Conservation (phyloP, 1,140 invertebrate species). For the Plectus sambesii region DNA sequence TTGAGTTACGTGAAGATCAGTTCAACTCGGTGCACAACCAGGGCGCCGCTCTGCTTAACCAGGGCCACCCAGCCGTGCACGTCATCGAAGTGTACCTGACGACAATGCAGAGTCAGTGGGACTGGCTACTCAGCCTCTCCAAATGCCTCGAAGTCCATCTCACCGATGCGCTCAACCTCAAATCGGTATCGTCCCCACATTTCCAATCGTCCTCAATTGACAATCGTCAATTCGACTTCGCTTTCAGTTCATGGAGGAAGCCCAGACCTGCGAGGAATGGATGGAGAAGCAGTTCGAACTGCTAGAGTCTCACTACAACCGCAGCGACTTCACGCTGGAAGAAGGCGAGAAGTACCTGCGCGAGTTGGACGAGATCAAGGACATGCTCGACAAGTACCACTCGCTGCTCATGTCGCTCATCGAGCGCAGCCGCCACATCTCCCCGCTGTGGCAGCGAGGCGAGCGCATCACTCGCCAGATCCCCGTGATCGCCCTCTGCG, state of each 20-base stretch:
- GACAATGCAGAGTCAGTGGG: slow-evolving; percentile 92
- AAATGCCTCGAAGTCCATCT: slow-evolving; percentile 88
- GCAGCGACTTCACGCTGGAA: slow-evolving; percentile 81
- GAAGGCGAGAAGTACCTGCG: slow-evolving; percentile 78
- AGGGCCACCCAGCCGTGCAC: slow-evolving; percentile 85
- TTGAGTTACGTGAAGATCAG: slow-evolving; percentile 86
- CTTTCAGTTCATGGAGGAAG: slow-evolving; percentile 73
- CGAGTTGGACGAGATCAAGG: slow-evolving; percentile 66
- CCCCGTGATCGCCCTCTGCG: slow-evolving; percentile 75
- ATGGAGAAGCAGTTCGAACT: slow-evolving; percentile 74
- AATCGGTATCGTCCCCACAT: slow-evolving; percentile 49
- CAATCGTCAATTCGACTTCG: slow-evolving; percentile 11
- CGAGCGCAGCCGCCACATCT: slow-evolving; percentile 66
- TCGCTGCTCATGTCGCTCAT: slow-evolving; percentile 65
- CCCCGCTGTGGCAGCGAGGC: slow-evolving; percentile 77
- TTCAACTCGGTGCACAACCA: slow-evolving; percentile 88
- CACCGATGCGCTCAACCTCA: slow-evolving; percentile 75
- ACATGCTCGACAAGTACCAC: slow-evolving; percentile 77
- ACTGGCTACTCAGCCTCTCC: slow-evolving; percentile 84
- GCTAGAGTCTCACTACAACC: slow-evolving; percentile 77
- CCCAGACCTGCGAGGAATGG: slow-evolving; percentile 79
- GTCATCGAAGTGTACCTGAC: slow-evolving; percentile 83
- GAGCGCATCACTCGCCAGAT: slow-evolving; percentile 69
- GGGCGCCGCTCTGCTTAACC: slow-evolving; percentile 77
- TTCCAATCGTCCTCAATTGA: slow-evolving; percentile 13